Base-by-base conservation (phyloP, 2,888 invertebrate species). In the Netelia fuscicornis region DNA sequence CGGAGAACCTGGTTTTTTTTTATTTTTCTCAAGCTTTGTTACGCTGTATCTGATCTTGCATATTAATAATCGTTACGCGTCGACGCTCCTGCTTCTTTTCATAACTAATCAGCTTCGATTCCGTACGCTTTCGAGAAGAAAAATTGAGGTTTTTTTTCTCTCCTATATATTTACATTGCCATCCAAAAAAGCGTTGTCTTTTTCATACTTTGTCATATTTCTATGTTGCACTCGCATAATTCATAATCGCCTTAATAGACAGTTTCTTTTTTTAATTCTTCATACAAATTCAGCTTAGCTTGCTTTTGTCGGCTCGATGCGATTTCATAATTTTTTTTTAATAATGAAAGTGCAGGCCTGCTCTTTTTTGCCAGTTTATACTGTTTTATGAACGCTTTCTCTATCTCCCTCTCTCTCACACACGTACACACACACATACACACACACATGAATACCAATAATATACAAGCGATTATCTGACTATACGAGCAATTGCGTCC, bases 31-130 rank as follows among this genome's bases (percentile, higher is more conserved):
- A 23, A 23, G 52, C 23, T 56, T 56, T 70, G 52, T 62, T 85
- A 74, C 78, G 81, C 72, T 20, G 83, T 65, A 81, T 74, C 78
- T 85, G 65, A 84, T 86, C 85, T 84, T 87, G 86, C 85, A 87
- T 42, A 56, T 56, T 83, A 79, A 81, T 88, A 67, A 80, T 87
- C 93, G 94, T 95, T 37, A 95, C 94, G 81, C 86, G 75, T 71
- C 76, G 80, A 83, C 54, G 75, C 75, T 68, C 83, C 70, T 58
- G 83, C 83, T 76, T 84, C 68, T 80, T 37, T 64, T 54, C 80
- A 56, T 65, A 80, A 74, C 23, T 9, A 60, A 67, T 54, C 56
- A 30, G 11, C 42, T 10, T 25, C 42, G 52, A 54, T 5, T 64
- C 17, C 37, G 11, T 52, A 44, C 17, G 11, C 52, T n/a, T 13